Base-by-base conservation (phyloP, 1,140 invertebrate species). In the Drosophila nigromelanica region DNA sequence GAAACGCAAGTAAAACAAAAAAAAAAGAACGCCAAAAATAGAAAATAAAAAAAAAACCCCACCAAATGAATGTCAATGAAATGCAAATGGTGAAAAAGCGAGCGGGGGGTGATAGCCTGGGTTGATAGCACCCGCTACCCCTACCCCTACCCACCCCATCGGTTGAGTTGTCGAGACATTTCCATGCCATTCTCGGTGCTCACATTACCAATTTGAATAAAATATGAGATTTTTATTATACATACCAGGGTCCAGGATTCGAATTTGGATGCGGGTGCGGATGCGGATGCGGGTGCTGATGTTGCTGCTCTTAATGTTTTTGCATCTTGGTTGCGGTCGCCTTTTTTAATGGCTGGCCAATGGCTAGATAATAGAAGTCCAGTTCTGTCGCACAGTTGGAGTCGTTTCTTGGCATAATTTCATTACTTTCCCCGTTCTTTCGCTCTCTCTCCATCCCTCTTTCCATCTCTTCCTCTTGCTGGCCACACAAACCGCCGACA, bases 161-260 rank as follows among this genome's bases (percentile, higher is more conserved):
- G 24, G 30, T 33, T 8, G 30, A 33, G 8, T 7, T 33, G 30
- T 35, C 35, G 15, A 47, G 27, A 48, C 27, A 37, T 54, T 27
- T 42, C 5, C 47, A 50, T 48, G 24, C 24, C 58, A 61, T 50
- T 62, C 35, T 52, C 27, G 50, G n/a, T 37, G 67, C 69, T 89
- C 82, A 63, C 83, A 90, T 89, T 89, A 90, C 75, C 83, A 90
- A 85, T 90, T 90, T 90, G 78, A 90, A 90, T 90, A 90, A 90
- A 90, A 90, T 90, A 90, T 90, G 89, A 90, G 89, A 71, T 76
- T 89, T 89, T 89, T 89, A 89, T 89, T 72, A 89, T 89, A 58
- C n/a, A 42, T 3, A 14, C 4, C 10, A 30, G 11, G 37, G 14
- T 2, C 15, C 4, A 10, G 11, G 11, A 24, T 45, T 42, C 40